These are phyloP conservation scores for Lutjanus argentimaculatus DNA, from an alignment of 2,797 vertebrate genomes.

Conservation along the genomic window DNA sequence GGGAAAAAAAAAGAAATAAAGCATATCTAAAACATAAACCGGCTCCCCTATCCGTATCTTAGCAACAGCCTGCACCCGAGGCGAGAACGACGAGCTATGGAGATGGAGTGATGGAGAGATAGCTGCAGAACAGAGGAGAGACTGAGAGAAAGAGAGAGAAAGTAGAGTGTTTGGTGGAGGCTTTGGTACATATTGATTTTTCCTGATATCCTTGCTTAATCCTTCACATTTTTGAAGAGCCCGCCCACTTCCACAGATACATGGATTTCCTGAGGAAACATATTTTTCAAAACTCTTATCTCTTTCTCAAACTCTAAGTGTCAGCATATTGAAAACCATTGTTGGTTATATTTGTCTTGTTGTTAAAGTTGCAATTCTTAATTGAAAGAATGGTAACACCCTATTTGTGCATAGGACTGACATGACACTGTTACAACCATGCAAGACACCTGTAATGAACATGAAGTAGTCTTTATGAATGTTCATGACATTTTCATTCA, in stretches of 20 bases:
- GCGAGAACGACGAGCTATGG: constrained; percentile 60
- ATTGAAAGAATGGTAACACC: no score
- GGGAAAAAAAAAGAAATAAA: constrained; percentile 59
- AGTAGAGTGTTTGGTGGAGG: constrained; percentile 56
- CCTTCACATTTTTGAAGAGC: constrained; percentile 44
- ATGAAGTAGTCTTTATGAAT: no score
- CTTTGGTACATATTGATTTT: constrained; percentile 72
- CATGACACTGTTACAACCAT: no score
- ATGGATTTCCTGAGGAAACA: constrained; percentile 27
- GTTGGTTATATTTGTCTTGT: neutral
- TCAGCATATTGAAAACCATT: neutral
- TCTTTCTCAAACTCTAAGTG: neutral
- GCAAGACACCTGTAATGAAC: no score
- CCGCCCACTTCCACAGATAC: constrained; percentile 31
- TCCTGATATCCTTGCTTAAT: constrained; percentile 50
- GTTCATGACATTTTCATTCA: no score
- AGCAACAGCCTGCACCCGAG: constrained; percentile 84
- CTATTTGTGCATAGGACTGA: no score
- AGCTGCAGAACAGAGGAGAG: constrained; percentile 45
- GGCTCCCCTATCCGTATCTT: constrained; percentile 80
- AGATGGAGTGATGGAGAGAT: constrained; percentile 66
- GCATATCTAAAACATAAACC: constrained; percentile 76
- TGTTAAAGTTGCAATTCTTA: neutral
- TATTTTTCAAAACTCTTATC: neutral
- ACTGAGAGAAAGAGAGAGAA: constrained; percentile 34